Conservation (phyloP, 2,888 invertebrate species). For the Pardosa pseudoannulata region DNA sequence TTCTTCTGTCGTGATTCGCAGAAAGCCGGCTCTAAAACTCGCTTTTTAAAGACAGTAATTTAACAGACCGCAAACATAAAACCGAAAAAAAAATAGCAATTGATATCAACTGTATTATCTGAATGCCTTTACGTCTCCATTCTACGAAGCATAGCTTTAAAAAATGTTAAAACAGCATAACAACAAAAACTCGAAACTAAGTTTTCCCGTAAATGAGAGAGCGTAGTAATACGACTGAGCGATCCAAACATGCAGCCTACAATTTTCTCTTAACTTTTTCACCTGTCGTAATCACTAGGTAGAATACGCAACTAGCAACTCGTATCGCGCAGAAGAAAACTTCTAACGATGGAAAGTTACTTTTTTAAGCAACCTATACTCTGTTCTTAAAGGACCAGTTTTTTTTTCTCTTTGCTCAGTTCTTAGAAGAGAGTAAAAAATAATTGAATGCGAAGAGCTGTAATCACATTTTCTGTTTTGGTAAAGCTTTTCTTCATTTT, state of each 20-base stretch:
- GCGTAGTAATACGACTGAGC: not conserved
- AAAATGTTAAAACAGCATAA: not conserved
- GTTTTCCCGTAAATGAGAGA: not conserved
- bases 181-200: not conserved
- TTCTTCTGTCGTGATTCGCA: too few species aligned
- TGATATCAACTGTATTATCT: not conserved
- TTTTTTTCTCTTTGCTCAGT: not conserved
- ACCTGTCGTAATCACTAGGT: not conserved
- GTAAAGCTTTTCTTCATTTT: not conserved
- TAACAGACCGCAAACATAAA: too few species aligned
- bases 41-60: too few species aligned
- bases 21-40: too few species aligned
- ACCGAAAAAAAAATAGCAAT: too few species aligned
- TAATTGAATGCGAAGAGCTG: not conserved
- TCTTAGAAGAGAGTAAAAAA: not conserved
- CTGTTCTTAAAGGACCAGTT: not conserved
- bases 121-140: not conserved
- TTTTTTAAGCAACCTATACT: not conserved
- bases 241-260: not conserved
- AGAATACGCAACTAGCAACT: not conserved
- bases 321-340: not conserved
- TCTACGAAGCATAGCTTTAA: not conserved
- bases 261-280: not conserved
- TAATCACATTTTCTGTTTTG: not conserved
- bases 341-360: not conserved